Base-by-base conservation (phyloP, 2,888 invertebrate species). In the Ephialtes manifestator region DNA sequence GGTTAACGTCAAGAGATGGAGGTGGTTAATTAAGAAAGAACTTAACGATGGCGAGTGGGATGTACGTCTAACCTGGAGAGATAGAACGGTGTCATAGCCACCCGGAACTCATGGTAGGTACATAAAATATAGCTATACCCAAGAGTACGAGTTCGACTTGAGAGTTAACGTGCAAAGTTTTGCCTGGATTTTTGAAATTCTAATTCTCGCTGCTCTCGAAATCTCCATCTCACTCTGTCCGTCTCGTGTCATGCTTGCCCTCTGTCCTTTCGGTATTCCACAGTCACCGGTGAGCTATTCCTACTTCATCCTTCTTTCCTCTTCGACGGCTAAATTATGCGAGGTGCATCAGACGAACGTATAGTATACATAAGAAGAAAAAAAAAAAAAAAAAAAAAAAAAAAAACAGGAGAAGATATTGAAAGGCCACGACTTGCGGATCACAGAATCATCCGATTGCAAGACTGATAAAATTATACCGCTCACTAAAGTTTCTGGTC, bases 131-230 rank as follows among this genome's bases (percentile, higher is more conserved):
- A 60, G 46, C 46, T 77, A 77, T 77, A 63, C 55, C 53, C 20
- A 53, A 35, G 46, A 60, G 68, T 53, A 39, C 13, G 31, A 71
- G 24, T 72, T 63, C 48, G 77, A 39, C 77, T 46, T 71, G 24
- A 60, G 85, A 88, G 78, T 87, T 87, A 88, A 90, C 88, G 88
- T 75, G 72, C 60, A 89, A 89, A 90, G 83, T 90, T 90, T 81
- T 81, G 18, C 86, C 55, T 80, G 81, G 58, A 90, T 89, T 90
- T 90, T 90, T 90, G 87, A 90, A 90, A 90, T 90, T 90, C 90
- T 90, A 89, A 90, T 90, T 89, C 87, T 58, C 78, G 76, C 75
- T 83, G 87, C 88, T 88, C 88, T n/a, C n/a, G 86, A 71, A 48
- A 58, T 78, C 81, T 82, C 75, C 60, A 39, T 55, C 35, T 63